phyloP scores from a whole-genome alignment of 2,888 invertebrate species.

The Eupithecia dodoneata region DNA sequence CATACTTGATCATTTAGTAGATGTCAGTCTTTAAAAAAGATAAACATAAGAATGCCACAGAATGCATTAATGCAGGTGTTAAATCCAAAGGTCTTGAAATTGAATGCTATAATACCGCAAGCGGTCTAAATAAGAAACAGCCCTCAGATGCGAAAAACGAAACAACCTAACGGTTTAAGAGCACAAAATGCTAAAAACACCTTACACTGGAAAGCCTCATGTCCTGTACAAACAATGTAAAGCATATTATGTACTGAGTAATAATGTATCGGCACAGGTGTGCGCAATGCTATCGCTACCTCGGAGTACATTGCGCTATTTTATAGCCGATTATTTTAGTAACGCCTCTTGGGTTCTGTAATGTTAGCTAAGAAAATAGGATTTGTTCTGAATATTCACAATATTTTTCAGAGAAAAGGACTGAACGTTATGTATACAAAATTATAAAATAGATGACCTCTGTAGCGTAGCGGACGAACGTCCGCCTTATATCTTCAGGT shows the following conservation, averaged over 20 bases:
- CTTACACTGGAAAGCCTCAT: not conserved
- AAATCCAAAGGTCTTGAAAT: too few species aligned
- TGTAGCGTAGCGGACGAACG: not conserved
- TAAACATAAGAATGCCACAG: too few species aligned
- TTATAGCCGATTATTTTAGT: conserved; percentile 22
- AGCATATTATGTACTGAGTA: conserved; percentile 5
- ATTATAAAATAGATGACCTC: not conserved
- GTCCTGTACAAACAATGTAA: conserved; percentile 3
- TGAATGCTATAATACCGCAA: too few species aligned
- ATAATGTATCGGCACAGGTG: conserved; percentile 25
- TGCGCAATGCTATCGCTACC: conserved; percentile 1
- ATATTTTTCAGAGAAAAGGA: not conserved
- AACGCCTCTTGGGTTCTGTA: conserved; percentile 17
- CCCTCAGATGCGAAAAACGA: not conserved
- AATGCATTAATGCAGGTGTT: too few species aligned
- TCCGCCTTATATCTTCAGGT: not conserved
- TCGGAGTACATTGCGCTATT: conserved; percentile 12
- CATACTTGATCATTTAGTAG: not conserved
- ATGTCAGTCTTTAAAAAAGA: too few species aligned
- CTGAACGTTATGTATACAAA: not conserved
- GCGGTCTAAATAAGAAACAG: not conserved
- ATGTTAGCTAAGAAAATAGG: not conserved
- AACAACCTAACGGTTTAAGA: not conserved
- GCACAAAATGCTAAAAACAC: not conserved
- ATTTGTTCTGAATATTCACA: not conserved